Percentiles rank a stretch among this genome's conserved stretches.
Conservation (phyloP, 2,797 vertebrate genomes). For the Platalea minor region DNA sequence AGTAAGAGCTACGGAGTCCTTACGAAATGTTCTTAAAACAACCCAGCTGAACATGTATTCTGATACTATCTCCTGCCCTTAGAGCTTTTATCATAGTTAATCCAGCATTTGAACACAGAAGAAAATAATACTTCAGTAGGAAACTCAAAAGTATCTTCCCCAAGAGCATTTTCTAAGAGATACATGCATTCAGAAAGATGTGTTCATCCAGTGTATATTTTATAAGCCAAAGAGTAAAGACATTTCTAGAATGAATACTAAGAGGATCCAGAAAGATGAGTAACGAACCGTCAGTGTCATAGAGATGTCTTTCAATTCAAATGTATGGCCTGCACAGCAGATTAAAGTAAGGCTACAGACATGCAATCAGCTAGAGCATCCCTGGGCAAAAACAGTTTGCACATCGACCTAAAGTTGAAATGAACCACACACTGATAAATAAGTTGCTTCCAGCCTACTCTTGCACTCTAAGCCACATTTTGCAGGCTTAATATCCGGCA, state of each 20-base stretch:
- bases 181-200: neutral
- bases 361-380: neutral
- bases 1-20: neutral
- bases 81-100: neutral
- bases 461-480: neutral
- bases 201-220: neutral
- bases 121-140: neutral
- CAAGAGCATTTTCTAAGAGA: neutral
- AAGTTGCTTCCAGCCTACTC: neutral
- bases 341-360: neutral
- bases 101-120: neutral
- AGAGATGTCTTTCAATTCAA: neutral
- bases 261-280: neutral
- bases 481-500: neutral
- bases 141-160: neutral
- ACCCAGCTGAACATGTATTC: neutral
- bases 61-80: neutral
- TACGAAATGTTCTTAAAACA: neutral
- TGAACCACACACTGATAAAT: neutral
- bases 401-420: neutral
- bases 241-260: neutral
- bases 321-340: neutral
- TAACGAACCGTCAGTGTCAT: neutral
- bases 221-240: neutral
- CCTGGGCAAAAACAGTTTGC: neutral